Base-by-base conservation (phyloP, 2,113 vertebrate species). In the Camarhynchus parvulus region DNA sequence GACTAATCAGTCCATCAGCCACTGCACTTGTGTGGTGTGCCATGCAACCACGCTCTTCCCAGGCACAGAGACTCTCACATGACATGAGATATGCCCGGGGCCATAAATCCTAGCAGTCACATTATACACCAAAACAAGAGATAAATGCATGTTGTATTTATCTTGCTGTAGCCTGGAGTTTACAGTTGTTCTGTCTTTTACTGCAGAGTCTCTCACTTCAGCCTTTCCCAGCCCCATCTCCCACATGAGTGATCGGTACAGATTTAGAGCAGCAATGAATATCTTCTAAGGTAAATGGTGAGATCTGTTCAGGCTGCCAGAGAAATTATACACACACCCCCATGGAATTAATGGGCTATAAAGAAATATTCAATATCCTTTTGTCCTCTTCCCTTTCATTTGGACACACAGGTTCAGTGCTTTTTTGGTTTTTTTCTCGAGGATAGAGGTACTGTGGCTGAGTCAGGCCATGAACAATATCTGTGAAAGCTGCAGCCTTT, bases 401-500 rank as follows among this genome's bases (percentile, higher is more conserved):
- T 3, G 1, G 46, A n/a, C 5, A 1, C 5, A 13, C 11, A 25
- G 12, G 5, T 30, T 30, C 33, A 12, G 58, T 10, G n/a, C 13
- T 28, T 46, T 56, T 39, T 61, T 15, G 15, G 14, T 4, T 23
- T 17, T 10, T 76, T 16, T n/a, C 15, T 17, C 27, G 24, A 31
- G 46, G 33, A 27, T 27, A 23, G 22, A 0, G 0, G 13, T 52
- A 15, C 13, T 2, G 1, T 1, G 2, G 8, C 25, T 39, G 47
- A 8, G 24, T 49, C 27, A 47, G 61, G 55, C 39, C 47, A 19
- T 18, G n/a, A 73, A 11, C 16, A 27, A 0, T 17, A 42, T 37
- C 55, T 80, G 28, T 24, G 30, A 42, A 77, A 73, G 28, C 63
- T 68, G 53, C 6, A 68, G 11, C 28, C 14, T 62, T 73, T 64